These are phyloP conservation scores for Lethrus apterus DNA, from an alignment of 1,140 invertebrate genomes.

Conservation along the genomic window DNA sequence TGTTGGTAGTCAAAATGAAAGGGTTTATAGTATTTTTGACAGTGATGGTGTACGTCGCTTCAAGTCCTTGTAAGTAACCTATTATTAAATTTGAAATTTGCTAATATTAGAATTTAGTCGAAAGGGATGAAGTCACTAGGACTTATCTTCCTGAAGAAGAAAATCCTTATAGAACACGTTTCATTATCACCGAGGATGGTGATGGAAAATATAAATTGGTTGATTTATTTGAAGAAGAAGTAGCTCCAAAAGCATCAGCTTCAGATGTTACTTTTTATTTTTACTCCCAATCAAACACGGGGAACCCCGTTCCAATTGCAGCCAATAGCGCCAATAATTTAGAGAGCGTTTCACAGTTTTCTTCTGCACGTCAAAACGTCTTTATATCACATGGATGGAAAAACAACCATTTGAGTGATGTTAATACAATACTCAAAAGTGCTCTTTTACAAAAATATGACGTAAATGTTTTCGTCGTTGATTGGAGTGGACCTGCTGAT, in stretches of 20 bases:
- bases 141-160: not conserved
- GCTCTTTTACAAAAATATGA: slow-evolving; percentile 14
- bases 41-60: no score
- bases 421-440: slow-evolving; percentile 4
- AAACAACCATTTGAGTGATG: slow-evolving; percentile 7
- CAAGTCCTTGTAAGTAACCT: no score
- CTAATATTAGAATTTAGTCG: no score
- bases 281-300: not conserved
- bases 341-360: not conserved
- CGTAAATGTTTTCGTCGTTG: slow-evolving; percentile 19
- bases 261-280: slow-evolving; percentile 1
- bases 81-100: no score
- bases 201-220: not conserved
- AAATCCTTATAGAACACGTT: slow-evolving; percentile 5
- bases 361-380: not conserved
- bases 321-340: not conserved
- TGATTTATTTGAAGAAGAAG: not conserved
- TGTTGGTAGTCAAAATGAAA: no score
- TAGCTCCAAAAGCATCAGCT: not conserved
- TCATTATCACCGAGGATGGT: not conserved
- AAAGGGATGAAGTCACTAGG: not conserved
- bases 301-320: not conserved
- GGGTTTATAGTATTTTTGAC: no score
- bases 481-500: slow-evolving; percentile 17
- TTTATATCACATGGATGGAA: slow-evolving; percentile 20